Percentiles rank a stretch among this genome's conserved stretches.
Evolutionary conservation across 2,888 invertebrate species (phyloP).

Genomic region (Trachelus iudaicus): DNA sequence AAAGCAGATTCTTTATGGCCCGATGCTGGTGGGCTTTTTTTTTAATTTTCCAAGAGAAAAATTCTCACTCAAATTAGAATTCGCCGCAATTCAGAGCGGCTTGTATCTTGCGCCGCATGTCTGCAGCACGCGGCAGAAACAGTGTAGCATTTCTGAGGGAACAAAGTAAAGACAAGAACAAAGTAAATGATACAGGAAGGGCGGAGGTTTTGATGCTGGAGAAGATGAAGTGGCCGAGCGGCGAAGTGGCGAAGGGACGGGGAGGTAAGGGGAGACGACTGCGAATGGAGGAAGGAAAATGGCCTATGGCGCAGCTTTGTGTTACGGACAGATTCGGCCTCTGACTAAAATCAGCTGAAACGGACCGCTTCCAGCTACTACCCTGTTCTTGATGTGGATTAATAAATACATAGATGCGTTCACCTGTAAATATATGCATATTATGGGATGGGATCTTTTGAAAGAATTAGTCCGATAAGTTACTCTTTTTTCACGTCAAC

Average conservation of each 20-base stretch:
- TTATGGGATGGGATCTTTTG: not conserved
- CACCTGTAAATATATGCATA: not conserved
- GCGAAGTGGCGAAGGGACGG: slow-evolving; percentile 8
- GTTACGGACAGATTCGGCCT: slow-evolving; percentile 28
- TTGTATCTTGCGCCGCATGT: not conserved
- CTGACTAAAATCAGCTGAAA: slow-evolving; percentile 8
- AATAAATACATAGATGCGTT: not conserved
- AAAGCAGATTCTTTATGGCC: slow-evolving; percentile 17
- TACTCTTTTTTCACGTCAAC: not conserved
- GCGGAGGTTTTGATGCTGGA: not conserved
- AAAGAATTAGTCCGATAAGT: not conserved
- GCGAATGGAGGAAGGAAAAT: slow-evolving; percentile 24
- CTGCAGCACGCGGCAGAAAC: slow-evolving; percentile 4
- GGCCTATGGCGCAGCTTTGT: slow-evolving; percentile 33
- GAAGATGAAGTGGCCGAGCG: not conserved
- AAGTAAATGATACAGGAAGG: slow-evolving; percentile 11
- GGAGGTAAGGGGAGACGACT: not conserved
- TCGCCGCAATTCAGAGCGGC: not conserved
- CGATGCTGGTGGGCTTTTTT: slow-evolving; percentile 11
- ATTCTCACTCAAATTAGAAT: slow-evolving; percentile 15
- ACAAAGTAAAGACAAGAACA: slow-evolving; percentile 24
- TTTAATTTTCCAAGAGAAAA: slow-evolving; percentile 14
- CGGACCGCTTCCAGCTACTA: not conserved
- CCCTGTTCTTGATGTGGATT: slow-evolving; percentile 1
- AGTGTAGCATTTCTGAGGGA: slow-evolving; percentile 15